phyloP scores from a whole-genome alignment of 2,888 invertebrate genomes.

The Boloria euphrosyne region DNA sequence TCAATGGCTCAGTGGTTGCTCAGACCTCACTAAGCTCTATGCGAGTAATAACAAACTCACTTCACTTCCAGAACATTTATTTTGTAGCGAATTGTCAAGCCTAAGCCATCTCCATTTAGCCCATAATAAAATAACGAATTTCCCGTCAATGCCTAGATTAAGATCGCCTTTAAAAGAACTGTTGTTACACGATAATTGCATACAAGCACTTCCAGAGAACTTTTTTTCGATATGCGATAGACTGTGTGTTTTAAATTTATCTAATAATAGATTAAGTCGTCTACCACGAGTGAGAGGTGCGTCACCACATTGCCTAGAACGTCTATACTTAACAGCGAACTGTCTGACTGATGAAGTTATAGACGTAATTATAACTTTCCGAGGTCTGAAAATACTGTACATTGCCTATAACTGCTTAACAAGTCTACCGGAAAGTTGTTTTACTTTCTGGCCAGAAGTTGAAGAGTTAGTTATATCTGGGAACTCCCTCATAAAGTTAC shows the following conservation, averaged over 20 bases:
- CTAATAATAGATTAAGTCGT: constrained; percentile 89
- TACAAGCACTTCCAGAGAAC: constrained; percentile 88
- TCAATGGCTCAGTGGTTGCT: constrained; percentile 89
- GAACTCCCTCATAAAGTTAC: constrained; percentile 88
- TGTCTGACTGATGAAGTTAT: constrained; percentile 87
- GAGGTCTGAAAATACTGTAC: constrained; percentile 86
- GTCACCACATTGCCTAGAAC: constrained; percentile 85
- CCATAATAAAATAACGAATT: constrained; percentile 88
- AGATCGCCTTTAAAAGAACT: constrained; percentile 86
- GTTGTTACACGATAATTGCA: constrained; percentile 89
- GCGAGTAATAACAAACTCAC: constrained; percentile 89
- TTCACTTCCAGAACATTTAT: constrained; percentile 87
- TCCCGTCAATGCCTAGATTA: constrained; percentile 87
- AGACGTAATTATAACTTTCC: constrained; percentile 85
- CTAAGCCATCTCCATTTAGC: constrained; percentile 88
- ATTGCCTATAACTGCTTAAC: constrained; percentile 91
- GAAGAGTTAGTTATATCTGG: constrained; percentile 93
- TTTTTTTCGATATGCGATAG: constrained; percentile 86
- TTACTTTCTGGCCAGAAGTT: constrained; percentile 88
- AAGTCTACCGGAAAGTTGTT: constrained; percentile 87
- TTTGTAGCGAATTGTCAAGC: constrained; percentile 88
- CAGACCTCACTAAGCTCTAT: constrained; percentile 86
- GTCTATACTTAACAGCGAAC: constrained; percentile 88
- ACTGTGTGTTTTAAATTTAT: constrained; percentile 87
- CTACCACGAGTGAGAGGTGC: constrained; percentile 84